phyloP scores from a whole-genome alignment of 2,113 vertebrate species.

The Mixornis gularis region DNA sequence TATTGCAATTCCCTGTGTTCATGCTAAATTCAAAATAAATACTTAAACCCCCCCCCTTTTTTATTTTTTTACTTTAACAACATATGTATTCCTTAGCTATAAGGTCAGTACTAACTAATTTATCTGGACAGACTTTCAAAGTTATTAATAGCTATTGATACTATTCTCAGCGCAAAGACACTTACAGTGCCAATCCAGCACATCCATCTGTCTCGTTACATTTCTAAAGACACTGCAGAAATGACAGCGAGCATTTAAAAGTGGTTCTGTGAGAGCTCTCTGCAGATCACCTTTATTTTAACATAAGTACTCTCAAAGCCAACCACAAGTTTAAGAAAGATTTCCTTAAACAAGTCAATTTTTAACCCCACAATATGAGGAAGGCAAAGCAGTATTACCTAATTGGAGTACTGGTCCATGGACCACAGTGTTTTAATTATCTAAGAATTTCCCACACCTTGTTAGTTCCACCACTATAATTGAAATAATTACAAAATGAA shows the following conservation, averaged over 20 bases:
- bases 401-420: not conserved
- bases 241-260: not conserved
- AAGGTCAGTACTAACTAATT: slow-evolving; percentile 38
- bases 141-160: slow-evolving; percentile 69
- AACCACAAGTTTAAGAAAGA: not conserved
- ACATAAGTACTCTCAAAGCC: not conserved
- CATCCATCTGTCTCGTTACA: slow-evolving; percentile 58
- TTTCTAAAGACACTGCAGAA: slow-evolving; percentile 51
- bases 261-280: not conserved
- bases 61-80: not conserved
- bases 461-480: not conserved
- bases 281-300: not conserved
- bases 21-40: not conserved
- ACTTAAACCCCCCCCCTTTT: not conserved
- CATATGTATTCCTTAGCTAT: not conserved
- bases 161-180: slow-evolving; percentile 68
- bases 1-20: not conserved
- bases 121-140: slow-evolving; percentile 50
- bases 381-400: not conserved
- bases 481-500: not conserved
- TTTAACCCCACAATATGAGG: not conserved
- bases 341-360: not conserved
- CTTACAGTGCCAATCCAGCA: slow-evolving; percentile 65
- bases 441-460: not conserved
- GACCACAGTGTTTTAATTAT: not conserved